Evolutionary conservation across 2,797 vertebrate species (phyloP), one percentile per base, ranked within the genome.

Genomic region (Galagoides demidoff): DNA sequence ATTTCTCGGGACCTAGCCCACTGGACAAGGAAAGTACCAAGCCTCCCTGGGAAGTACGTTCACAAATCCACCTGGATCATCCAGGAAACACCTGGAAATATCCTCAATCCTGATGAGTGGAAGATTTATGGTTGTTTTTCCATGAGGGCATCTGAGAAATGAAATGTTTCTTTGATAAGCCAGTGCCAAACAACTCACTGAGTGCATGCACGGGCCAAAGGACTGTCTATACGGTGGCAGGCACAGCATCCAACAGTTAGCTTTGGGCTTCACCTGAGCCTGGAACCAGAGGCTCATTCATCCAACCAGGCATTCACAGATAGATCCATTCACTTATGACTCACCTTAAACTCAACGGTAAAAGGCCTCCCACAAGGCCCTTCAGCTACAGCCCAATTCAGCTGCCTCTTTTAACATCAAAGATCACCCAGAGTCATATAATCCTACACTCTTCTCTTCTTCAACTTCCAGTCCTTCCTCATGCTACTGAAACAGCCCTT

Each of bases 31-130:
- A 98, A 97, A 98, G 96, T 96, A 97, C 97, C 97, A 85, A 85
- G 76, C 64, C 84, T 95, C 85, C 94, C 97, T 94, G 87, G 97
- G 81, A 96, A 97, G 92, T 59, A 68, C 78, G 76, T 78, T 95
- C 70, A 25, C 25, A 87, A 34, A 39, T 49, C 89, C 93, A 97
- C 97, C 96, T 97, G 95, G 94, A 22, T 83, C 34, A 93, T 93
- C 37, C 97, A 96, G 97, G 97, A 98, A 98, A 85, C 96, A 97
- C 94, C 97, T 96, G 97, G 93, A 92, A 94, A 87, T 49, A 87
- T 39, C 93, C 63, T 68, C 82, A 57, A 5, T 70, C 55, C 88
- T 71, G 52, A 90, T 92, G 78, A 59, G 37, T 68, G 85, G 57
- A 85, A 96, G 90, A 95, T 96, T 96, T 96, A 98, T 96, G 92